Base-by-base conservation (phyloP, 2,888 invertebrate genomes). In the Pollenia amentaria region DNA sequence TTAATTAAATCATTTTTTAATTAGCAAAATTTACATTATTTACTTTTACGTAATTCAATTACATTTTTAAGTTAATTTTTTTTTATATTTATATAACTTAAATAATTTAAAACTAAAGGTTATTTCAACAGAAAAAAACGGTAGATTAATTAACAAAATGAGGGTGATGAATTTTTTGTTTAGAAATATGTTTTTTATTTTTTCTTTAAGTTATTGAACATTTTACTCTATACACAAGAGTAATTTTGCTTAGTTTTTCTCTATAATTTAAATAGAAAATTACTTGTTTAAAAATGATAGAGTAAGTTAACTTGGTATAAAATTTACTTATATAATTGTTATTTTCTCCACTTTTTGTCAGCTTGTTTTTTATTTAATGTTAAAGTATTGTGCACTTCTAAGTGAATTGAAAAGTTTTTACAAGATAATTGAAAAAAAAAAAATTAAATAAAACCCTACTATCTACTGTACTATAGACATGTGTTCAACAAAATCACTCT, bases 401-500 rank as follows among this genome's bases (percentile, higher is more conserved):
- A 51, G 29, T 38, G n/a, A 51, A 65, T 18, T 44, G 42, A 64
- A 67, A 21, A 10, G 9, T 14, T 51, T 38, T 38, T 38, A 48
- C 67, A 69, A 51, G 29, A 29, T n/a, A 51, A 48, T 51, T 29
- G 4, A 29, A 29, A 29, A 29, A n/a, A n/a, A 29, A 29, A 21
- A 7, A 38, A 6, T 21, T 21, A 29, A 29, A 29, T 29, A 29
- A 29, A 29, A 29, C 6, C 29, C 29, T 29, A 18, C 16, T 40
- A 42, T 29, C 29, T 88, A 89, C 85, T 88, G 88, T 55, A 89
- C 80, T 6, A 91, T 89, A 53, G 89, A 89, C 3, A 90, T 88
- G 4, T 89, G 89, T 70, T 92, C 91, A 12, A 93, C 93, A 48
- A 93, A 90, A 7, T 91, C 89, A 89, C 93, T 93, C 64, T 91